Percentiles rank a stretch among this genome's conserved stretches.
phyloP scores from a whole-genome alignment of 1,140 invertebrate genomes.

The Magallana gigas region DNA sequence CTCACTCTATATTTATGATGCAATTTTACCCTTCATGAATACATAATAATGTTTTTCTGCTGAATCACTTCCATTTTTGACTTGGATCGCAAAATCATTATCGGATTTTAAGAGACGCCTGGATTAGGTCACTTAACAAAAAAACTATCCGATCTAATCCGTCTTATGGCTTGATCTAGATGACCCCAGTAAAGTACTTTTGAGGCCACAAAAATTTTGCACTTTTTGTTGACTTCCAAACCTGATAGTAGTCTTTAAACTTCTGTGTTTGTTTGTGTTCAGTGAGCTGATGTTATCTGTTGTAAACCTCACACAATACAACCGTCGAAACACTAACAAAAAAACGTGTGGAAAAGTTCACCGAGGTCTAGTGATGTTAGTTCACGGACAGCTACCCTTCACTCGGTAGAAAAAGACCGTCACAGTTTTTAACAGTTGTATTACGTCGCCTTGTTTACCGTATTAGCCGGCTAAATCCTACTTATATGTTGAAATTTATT shows the following conservation, averaged over 20 bases:
- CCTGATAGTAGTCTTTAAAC: not conserved
- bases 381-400: no score
- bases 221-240: not conserved
- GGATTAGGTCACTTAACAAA: not conserved
- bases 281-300: no score
- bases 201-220: conserved; percentile 24
- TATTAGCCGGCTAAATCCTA: not conserved
- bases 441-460: not conserved
- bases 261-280: not conserved
- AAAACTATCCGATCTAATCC: not conserved
- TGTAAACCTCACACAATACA: no score
- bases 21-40: no score
- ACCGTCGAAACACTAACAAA: conserved; percentile 28
- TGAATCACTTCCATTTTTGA: conserved; percentile 26
- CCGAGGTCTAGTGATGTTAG: no score
- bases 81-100: not conserved
- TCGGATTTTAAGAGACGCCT: conserved; percentile 1
- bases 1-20: no score
- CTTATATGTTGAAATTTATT: not conserved
- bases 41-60: not conserved
- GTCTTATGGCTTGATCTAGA: not conserved
- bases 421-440: no score
- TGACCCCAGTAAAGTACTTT: conserved; percentile 4
- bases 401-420: no score
- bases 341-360: no score